Conservation (phyloP, 1,140 invertebrate species). For the Hirudo medicinalis region DNA sequence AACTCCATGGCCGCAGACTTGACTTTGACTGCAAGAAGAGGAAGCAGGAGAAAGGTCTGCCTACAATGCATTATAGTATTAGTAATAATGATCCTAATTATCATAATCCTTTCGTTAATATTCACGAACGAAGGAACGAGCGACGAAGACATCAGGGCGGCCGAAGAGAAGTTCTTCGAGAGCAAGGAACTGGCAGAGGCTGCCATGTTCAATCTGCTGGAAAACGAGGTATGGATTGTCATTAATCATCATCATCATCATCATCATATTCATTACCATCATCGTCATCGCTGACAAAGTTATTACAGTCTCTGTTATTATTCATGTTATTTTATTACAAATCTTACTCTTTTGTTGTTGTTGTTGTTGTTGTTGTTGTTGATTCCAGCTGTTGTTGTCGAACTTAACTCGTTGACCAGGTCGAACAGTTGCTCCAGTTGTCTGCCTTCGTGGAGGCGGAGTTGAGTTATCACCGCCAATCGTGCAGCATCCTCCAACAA, state of each 20-base stretch:
- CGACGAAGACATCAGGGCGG: slow-evolving; percentile 87
- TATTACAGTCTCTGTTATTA: too few species aligned
- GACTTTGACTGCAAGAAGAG: slow-evolving; percentile 98
- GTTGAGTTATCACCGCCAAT: slow-evolving; percentile 89
- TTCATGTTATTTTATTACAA: not conserved
- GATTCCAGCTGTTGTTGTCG: too few species aligned
- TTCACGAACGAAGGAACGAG: slow-evolving; percentile 43
- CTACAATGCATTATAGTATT: not conserved
- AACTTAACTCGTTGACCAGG: slow-evolving; percentile 45
- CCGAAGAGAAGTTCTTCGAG: slow-evolving; percentile 94
- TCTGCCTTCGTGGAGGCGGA: slow-evolving; percentile 84
- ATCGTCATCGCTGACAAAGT: not conserved
- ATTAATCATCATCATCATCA: too few species aligned
- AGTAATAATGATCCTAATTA: too few species aligned
- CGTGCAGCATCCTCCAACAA: slow-evolving; percentile 71
- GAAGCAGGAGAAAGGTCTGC: slow-evolving; percentile 47
- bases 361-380: too few species aligned
- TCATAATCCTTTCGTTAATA: not conserved
- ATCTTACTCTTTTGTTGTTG: not conserved
- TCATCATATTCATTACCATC: too few species aligned
- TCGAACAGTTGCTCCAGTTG: slow-evolving; percentile 92
- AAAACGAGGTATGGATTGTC: slow-evolving; percentile 64
- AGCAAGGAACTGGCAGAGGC: slow-evolving; percentile 80
- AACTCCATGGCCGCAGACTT: slow-evolving; percentile 84
- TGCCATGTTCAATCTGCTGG: slow-evolving; percentile 90